These are phyloP conservation scores for Cheilosia variabilis DNA, from an alignment of 2,888 invertebrate species.

Conservation along the genomic window DNA sequence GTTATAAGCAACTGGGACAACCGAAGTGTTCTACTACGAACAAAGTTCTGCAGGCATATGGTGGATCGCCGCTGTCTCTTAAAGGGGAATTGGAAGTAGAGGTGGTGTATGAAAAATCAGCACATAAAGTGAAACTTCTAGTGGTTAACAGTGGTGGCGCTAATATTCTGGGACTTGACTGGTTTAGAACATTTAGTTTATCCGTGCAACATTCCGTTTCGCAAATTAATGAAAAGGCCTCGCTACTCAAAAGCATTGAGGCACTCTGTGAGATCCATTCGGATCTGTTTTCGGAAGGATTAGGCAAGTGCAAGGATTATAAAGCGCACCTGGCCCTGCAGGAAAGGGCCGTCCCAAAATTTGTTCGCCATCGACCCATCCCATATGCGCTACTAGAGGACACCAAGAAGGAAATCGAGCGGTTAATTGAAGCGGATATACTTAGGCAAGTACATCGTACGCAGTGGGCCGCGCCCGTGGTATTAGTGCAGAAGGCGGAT, in stretches of 20 bases:
- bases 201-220: too few species aligned
- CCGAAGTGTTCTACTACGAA: slow-evolving; percentile 2
- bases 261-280: too few species aligned
- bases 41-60: slow-evolving; percentile 1
- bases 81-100: slow-evolving; percentile 1
- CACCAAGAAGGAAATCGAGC: background rate
- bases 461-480: slow-evolving; percentile 9
- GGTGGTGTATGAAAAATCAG: background rate
- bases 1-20: slow-evolving; percentile 1
- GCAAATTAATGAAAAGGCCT: too few species aligned
- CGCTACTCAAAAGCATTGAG: too few species aligned
- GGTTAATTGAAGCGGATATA: background rate
- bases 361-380: background rate
- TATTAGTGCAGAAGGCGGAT: slow-evolving; percentile 9
- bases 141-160: background rate
- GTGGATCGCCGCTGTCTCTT: slow-evolving; percentile 1
- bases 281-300: too few species aligned
- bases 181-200: background rate
- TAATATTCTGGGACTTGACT: background rate
- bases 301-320: background rate
- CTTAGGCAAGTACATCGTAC: background rate
- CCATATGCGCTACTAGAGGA: background rate
- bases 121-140: background rate
- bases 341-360: slow-evolving; percentile 2
- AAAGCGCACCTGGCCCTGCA: background rate